phyloP scores from a whole-genome alignment of 2,797 vertebrate species.

The Gadopsis marmoratus region DNA sequence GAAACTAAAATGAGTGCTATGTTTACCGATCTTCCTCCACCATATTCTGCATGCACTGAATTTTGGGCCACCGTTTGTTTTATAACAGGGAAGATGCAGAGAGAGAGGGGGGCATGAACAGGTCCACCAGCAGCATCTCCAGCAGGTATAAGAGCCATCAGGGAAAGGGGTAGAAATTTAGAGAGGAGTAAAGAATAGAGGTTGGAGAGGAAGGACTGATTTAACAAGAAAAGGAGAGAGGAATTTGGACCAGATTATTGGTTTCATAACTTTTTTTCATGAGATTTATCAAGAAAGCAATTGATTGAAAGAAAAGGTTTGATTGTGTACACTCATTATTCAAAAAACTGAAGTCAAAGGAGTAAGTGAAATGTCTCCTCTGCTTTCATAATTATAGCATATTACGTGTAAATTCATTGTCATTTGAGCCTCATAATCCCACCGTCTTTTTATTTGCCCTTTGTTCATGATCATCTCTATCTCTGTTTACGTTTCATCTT shows the following conservation, averaged over 20 bases:
- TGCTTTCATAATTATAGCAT: background rate
- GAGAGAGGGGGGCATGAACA: constrained; percentile 79
- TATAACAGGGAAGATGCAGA: constrained; percentile 77
- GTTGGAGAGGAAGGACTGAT: constrained; percentile 1
- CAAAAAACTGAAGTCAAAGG: background rate
- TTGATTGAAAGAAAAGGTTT: background rate
- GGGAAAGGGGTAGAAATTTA: constrained; percentile 44
- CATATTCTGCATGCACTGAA: constrained; percentile 60
- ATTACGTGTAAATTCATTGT: background rate
- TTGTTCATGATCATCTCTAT: background rate
- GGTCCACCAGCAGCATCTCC: constrained; percentile 85
- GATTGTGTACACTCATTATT: constrained; percentile 14
- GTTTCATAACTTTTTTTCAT: background rate
- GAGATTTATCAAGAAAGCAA: too few relatives aligned
- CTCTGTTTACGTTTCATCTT: background rate
- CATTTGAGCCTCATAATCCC: background rate
- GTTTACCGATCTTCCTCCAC: constrained; percentile 29
- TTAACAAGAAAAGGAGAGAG: constrained; percentile 13
- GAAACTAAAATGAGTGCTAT: constrained; percentile 17
- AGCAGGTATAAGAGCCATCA: constrained; percentile 84
- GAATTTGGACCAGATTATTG: constrained; percentile 2
- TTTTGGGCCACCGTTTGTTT: constrained; percentile 67
- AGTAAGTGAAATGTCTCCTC: background rate
- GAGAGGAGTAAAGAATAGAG: constrained; percentile 8
- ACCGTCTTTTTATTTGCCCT: background rate